These are phyloP conservation scores for Eclectus roratus DNA, from an alignment of 2,113 vertebrate species.

Conservation along the genomic window DNA sequence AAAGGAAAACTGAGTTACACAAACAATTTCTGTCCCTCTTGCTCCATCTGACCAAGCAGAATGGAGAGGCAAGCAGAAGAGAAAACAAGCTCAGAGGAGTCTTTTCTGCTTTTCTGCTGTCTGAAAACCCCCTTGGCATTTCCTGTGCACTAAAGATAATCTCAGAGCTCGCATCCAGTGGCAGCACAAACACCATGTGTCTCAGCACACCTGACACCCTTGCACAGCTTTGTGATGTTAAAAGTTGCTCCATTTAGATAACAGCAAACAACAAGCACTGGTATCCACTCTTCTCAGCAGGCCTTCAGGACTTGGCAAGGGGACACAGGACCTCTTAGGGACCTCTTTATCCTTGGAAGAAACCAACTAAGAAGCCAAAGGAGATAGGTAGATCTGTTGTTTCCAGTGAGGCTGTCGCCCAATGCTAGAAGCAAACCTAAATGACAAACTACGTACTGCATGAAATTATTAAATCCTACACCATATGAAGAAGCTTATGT, in stretches of 20 bases:
- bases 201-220: rapidly evolving
- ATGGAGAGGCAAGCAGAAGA: not conserved
- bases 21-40: not conserved
- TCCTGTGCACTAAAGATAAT: not conserved
- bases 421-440: not conserved
- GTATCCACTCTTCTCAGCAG: not conserved
- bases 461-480: not conserved
- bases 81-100: not conserved
- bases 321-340: not conserved
- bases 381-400: not conserved
- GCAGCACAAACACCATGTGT: not conserved
- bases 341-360: not conserved
- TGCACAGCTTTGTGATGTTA: not conserved
- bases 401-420: not conserved
- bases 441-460: not conserved
- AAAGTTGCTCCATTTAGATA: not conserved
- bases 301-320: not conserved
- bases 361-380: not conserved
- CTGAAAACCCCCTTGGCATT: not conserved
- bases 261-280: rapidly evolving
- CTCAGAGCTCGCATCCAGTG: not conserved
- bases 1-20: not conserved
- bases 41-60: not conserved
- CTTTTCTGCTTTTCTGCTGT: not conserved
- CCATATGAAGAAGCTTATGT: not conserved